Base-by-base conservation (phyloP, 1,140 invertebrate species). In the Sitophilus oryzae region DNA sequence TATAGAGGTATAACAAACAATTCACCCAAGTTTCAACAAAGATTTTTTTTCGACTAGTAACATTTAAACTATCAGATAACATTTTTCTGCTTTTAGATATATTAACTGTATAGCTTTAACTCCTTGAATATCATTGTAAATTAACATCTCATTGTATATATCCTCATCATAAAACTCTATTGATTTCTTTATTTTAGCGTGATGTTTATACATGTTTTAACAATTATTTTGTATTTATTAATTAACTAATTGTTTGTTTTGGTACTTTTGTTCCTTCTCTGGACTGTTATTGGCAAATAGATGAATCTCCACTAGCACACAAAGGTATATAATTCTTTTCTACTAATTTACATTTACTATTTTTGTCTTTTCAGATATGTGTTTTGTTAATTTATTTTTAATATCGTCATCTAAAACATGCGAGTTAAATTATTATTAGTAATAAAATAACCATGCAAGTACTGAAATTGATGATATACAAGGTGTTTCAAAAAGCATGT, bases 211-310 rank as follows among this genome's bases (percentile, higher is more conserved):
- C 11, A 11, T 53, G 21, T 52, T 44, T 60, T 56, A 60, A 55
- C 47, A 43, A 48, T 25, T 20, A 45, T 61, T 61, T 43, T 51
- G 41, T 53, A 46, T 53, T 55, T 56, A 56, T 44, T 50, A 21
- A 50, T 50, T 60, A 58, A 62, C 52, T 25, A 54, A 46, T 34
- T 62, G 41, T 58, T 63, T 60, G 55, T 64, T 62, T 56, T 64
- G 58, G 52, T 59, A 61, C 62, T 66, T n/a, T 61, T 60, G 53
- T 65, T 63, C 55, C 60, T 56, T 66, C 62, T 66, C 59, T 67
- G 64, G 65, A 62, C 56, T 54, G 55, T 63, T 65, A 40, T 66
- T 56, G 62, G 52, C 56, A 61, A 56, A 40, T 63, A 69, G 67
- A 69, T 60, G 67, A 69, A 51, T 58, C 57, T 44, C 58, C 60